Evolutionary conservation across 1,140 invertebrate genomes (phyloP), one percentile per base, ranked within the genome.

Genomic region (Saccostrea echinata): DNA sequence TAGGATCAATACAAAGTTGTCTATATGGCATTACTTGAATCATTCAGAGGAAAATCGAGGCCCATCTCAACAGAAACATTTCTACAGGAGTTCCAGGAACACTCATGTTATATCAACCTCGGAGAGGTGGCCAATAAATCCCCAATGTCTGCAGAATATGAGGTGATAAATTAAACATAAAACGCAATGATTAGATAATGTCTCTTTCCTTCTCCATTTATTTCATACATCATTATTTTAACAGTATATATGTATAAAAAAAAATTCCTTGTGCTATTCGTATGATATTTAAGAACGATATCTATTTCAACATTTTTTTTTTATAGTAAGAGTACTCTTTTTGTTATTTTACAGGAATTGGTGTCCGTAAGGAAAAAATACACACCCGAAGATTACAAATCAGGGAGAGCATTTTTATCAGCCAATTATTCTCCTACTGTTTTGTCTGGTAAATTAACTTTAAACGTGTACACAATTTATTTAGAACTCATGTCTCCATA

Each of bases 371-470:
- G 12, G 27, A 27, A 30, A 76, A 27, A 76, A 30, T 76, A 76
- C 68, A 76, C 24, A 13, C 27, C 24, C 11, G 68, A 76, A 30
- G 68, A 76, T 30, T 76, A 30, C 16, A 76, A 76, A 76, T 30
- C 68, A 76, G 68, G 27, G 13, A 24, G 68, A 16, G 1, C 8
- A 76, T 9, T 30, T 12, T 3, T 35, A 35, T 76, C 68, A 33
- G 30, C 68, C 1, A 76, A 76, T 76, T 76, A 76, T 12, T 16
- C 30, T 0, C 68, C 68, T 16, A 33, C 24, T 76, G 68, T 76
- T 33, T 30, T 76, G 16, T 27, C 68, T 30, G 68, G 68, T 76
- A 76, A 71, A n/a, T n/a, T n/a, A n/a, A n/a, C n/a, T n/a, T n/a
- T n/a, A n/a, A n/a, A n/a, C n/a, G 43, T 43, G 43, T 43, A 8